Percentiles rank a stretch among this genome's conserved stretches.
These are phyloP conservation scores for Candoia aspera DNA, from an alignment of 2,113 vertebrate genomes.

Conservation along the genomic window DNA sequence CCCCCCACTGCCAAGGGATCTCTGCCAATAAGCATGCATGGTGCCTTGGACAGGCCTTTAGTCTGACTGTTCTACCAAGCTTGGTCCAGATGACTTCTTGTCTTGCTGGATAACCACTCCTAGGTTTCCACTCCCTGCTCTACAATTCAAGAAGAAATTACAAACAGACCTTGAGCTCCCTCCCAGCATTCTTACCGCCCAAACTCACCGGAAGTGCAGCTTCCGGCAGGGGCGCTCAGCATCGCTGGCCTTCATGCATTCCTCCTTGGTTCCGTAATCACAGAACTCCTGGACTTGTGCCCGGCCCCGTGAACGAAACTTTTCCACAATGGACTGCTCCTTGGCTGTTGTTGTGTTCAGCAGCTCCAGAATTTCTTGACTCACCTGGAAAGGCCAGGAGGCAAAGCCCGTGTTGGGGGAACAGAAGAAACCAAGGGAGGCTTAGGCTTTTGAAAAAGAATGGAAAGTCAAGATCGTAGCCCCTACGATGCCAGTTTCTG, in stretches of 20 bases:
- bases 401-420: background rate
- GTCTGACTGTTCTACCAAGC: too few relatives aligned
- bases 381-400: conserved; percentile 76
- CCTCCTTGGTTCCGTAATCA: conserved; percentile 93
- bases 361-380: conserved; percentile 91
- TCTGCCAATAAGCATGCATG: too few relatives aligned
- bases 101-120: too few relatives aligned
- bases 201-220: conserved; percentile 85
- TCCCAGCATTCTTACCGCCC: background rate
- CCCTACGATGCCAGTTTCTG: background rate
- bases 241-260: conserved; percentile 85
- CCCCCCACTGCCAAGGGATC: too few relatives aligned
- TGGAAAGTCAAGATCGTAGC: background rate
- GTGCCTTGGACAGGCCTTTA: too few relatives aligned
- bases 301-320: conserved; percentile 89
- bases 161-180: background rate
- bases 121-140: too few relatives aligned
- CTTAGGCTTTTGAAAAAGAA: background rate
- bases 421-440: background rate
- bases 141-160: background rate
- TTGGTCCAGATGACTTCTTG: too few relatives aligned
- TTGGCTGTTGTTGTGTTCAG: conserved; percentile 91
- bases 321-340: conserved; percentile 94
- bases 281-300: conserved; percentile 96
- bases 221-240: conserved; percentile 86